Conservation (phyloP, 2,113 vertebrate species). For the Entomyzon cyanotis region DNA sequence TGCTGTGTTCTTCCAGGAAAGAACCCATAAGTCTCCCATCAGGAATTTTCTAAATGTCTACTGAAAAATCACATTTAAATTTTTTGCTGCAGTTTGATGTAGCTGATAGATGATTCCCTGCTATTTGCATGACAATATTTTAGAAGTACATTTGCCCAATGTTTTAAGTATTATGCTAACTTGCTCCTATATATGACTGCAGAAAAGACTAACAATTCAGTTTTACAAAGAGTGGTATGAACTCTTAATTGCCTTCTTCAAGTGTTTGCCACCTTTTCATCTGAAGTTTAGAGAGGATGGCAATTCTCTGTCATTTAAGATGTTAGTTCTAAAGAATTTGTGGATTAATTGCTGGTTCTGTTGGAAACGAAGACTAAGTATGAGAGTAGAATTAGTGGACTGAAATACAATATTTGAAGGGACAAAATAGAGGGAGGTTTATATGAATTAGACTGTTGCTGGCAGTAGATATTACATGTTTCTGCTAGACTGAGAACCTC, state of each 20-base stretch:
- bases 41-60: background rate
- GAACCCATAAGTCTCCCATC: accelerated
- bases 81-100: background rate
- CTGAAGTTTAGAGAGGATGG: background rate
- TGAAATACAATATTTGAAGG: background rate
- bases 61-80: background rate
- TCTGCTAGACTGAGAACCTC: background rate
- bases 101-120: background rate
- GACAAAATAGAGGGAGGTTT: background rate
- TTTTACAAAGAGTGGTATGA: background rate
- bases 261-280: background rate
- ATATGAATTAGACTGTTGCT: background rate
- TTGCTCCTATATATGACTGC: background rate
- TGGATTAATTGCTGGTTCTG: background rate
- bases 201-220: background rate
- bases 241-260: background rate
- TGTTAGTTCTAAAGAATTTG: background rate
- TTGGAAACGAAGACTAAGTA: background rate
- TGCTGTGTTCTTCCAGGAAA: background rate
- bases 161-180: background rate
- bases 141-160: background rate
- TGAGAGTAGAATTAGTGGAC: background rate
- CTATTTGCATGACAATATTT: background rate
- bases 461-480: background rate
- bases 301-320: background rate